These are phyloP conservation scores for Glaucomys volans DNA, from an alignment of 2,113 vertebrate genomes.

Conservation along the genomic window DNA sequence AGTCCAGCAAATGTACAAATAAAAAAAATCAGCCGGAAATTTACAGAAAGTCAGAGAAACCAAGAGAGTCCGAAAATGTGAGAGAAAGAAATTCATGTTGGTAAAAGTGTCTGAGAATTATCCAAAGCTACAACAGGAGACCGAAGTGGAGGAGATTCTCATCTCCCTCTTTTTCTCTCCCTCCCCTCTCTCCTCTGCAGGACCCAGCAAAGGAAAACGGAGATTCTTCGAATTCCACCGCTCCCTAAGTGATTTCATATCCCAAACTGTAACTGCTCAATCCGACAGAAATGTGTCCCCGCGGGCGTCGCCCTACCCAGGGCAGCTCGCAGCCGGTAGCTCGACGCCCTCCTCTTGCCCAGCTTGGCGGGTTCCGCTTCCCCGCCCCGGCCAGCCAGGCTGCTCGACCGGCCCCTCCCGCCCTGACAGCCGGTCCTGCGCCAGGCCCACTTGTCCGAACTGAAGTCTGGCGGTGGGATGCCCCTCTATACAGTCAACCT, in stretches of 20 bases:
- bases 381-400: background rate
- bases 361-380: background rate
- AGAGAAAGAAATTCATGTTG: background rate
- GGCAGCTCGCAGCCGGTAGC: background rate
- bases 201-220: constrained; percentile 34
- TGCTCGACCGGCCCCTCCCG: background rate
- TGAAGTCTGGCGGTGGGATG: background rate
- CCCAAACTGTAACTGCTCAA: constrained; percentile 62
- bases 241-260: constrained; percentile 69
- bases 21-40: background rate
- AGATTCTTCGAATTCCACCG: constrained; percentile 81
- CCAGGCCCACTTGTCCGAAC: background rate
- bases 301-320: background rate
- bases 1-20: background rate
- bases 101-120: constrained; percentile 59
- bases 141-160: background rate
- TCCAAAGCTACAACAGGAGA: constrained; percentile 20
- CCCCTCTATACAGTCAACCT: background rate
- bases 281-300: constrained; percentile 64
- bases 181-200: constrained; percentile 27
- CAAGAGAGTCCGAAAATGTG: background rate
- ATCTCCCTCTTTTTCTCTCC: background rate
- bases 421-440: background rate
- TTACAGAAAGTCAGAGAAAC: constrained; percentile 35
- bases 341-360: background rate